Conservation (phyloP, 2,888 invertebrate genomes). For the Anoncus sp. region DNA sequence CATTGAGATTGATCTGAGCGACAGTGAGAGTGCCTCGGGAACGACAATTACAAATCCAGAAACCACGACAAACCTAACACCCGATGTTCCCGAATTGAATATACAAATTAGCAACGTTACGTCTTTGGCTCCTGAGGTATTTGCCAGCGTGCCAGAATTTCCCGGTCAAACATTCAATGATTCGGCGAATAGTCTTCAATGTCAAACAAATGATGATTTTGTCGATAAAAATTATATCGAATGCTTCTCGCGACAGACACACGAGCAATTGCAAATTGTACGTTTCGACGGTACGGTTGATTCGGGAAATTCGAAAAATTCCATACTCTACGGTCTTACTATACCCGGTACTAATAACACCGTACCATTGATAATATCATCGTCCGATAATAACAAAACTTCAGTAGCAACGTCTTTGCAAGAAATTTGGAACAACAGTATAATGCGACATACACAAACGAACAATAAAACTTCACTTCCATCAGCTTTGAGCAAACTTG, state of each 20-base stretch:
- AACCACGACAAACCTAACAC: not conserved
- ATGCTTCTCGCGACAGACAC: not conserved
- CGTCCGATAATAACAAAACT: not conserved
- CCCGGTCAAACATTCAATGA: constrained; percentile 1
- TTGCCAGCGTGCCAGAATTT: constrained; percentile 63
- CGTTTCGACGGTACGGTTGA: constrained; percentile 32
- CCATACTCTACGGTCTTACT: constrained; percentile 48
- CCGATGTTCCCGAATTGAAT: constrained; percentile 61
- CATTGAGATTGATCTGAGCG: constrained; percentile 49
- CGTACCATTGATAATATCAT: constrained; percentile 43
- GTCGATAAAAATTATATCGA: not conserved
- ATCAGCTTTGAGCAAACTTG: not conserved
- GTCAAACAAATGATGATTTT: not conserved
- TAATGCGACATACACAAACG: not conserved
- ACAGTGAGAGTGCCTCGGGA: constrained; percentile 29
- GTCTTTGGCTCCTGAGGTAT: constrained; percentile 74
- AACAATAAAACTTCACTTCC: not conserved
- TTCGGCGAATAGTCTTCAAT: constrained; percentile 11
- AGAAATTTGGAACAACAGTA: not conserved
- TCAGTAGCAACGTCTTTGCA: not conserved
- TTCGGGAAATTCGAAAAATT: constrained; percentile 3
- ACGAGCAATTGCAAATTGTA: constrained; percentile 42
- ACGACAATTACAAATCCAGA: constrained; percentile 12
- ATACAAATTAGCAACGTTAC: constrained; percentile 76
- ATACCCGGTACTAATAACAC: constrained; percentile 57